Percentiles rank a stretch among this genome's conserved stretches.
These are phyloP conservation scores for Syrrhaptes paradoxus DNA, from an alignment of 2,113 vertebrate genomes.

Conservation along the genomic window DNA sequence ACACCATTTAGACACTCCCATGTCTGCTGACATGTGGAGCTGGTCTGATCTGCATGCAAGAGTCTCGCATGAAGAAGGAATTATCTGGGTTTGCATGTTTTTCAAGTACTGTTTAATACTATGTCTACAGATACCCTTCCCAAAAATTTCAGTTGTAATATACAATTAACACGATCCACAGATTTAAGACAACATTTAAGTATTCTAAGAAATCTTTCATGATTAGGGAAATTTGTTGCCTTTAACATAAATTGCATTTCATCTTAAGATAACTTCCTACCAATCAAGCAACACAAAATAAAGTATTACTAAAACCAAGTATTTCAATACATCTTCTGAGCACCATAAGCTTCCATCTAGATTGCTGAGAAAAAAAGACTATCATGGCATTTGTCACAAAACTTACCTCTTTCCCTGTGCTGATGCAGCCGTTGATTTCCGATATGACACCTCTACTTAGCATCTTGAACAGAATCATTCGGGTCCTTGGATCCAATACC, in stretches of 20 bases:
- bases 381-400: background rate
- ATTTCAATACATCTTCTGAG: background rate
- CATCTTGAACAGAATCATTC: conserved; percentile 99
- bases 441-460: conserved; percentile 88
- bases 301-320: background rate
- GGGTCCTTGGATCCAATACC: conserved; percentile 94
- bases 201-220: background rate
- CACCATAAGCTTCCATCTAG: background rate
- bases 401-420: conserved; percentile 94
- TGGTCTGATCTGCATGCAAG: background rate
- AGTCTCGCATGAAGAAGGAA: background rate
- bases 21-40: background rate
- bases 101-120: background rate
- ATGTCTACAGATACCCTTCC: background rate
- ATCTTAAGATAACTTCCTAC: background rate
- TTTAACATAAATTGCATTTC: background rate
- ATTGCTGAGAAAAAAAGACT: background rate
- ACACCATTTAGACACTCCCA: background rate
- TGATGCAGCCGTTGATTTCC: conserved; percentile 97
- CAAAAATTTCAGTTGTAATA: background rate
- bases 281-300: background rate
- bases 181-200: background rate
- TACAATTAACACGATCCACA: background rate
- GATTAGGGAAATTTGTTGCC: background rate
- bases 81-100: background rate